Evolutionary conservation across 2,113 vertebrate genomes (phyloP).

Genomic region (Rhombomys opimus): DNA sequence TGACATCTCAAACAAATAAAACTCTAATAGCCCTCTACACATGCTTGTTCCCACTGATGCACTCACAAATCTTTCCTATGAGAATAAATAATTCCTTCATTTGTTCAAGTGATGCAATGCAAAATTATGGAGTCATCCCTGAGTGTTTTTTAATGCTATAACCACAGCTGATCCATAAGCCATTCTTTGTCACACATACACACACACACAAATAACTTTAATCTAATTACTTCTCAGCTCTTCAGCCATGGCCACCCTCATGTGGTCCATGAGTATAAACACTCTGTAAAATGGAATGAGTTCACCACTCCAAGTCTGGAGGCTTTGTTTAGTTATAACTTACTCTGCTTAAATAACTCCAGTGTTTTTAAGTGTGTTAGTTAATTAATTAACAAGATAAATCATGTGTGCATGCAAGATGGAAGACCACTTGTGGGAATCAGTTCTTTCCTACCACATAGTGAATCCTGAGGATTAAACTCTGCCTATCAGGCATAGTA

Average conservation of each 20-base stretch:
- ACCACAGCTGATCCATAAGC: neutral
- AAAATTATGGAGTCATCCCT: neutral
- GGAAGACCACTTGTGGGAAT: neutral
- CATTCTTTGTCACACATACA: too few relatives aligned
- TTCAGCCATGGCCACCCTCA: neutral
- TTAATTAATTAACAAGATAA: neutral
- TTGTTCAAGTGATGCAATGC: neutral
- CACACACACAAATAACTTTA: too few relatives aligned
- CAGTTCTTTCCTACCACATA: neutral
- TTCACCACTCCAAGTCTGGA: neutral
- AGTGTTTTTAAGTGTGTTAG: neutral
- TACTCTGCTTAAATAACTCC: neutral
- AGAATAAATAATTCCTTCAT: neutral
- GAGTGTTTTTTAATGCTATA: neutral
- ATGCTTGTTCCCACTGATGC: neutral
- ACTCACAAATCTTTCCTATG: neutral
- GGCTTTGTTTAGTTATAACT: neutral
- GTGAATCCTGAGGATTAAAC: neutral
- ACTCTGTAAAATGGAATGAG: neutral
- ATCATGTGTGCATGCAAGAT: neutral
- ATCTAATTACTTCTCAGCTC: neutral
- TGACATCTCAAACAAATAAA: constrained; percentile 23
- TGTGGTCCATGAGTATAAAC: neutral
- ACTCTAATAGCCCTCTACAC: neutral
- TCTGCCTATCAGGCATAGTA: neutral